A percentile compares a stretch with the other conserved stretches of the same genome.
Evolutionary conservation across 2,797 vertebrate species (phyloP).

Genomic region (Xenops minutus): DNA sequence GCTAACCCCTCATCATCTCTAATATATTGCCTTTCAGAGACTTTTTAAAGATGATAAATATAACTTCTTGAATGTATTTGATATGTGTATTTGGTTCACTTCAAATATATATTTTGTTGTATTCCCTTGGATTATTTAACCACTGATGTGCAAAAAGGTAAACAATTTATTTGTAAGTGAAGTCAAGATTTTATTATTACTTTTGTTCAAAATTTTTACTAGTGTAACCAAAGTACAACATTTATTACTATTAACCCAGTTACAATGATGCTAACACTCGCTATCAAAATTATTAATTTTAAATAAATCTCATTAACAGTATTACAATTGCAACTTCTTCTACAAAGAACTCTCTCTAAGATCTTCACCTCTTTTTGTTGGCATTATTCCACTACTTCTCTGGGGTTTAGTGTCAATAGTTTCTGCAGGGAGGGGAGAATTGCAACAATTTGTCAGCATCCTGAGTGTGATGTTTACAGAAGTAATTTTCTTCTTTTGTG

Average conservation of each 20-base stretch:
- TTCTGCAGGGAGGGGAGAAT: not conserved
- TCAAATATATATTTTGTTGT: not conserved
- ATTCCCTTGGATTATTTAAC: not conserved
- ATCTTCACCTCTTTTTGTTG: not conserved
- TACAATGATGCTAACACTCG: not conserved
- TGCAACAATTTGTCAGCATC: not conserved
- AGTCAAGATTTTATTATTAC: not conserved
- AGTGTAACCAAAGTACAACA: not conserved
- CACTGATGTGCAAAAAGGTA: not conserved
- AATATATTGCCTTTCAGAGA: not conserved
- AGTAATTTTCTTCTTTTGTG: not conserved
- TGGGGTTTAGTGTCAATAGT: not conserved
- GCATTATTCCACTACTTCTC: not conserved
- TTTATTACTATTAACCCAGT: too few species aligned
- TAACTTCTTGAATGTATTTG: not conserved
- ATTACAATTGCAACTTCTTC: not conserved
- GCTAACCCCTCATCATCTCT: not conserved
- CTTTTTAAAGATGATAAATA: not conserved
- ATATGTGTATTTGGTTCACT: not conserved
- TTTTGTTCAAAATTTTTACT: not conserved
- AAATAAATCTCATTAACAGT: not conserved
- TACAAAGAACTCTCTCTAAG: not conserved
- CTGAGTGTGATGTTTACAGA: not conserved
- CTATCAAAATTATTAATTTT: not conserved
- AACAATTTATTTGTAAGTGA: not conserved